Evolutionary conservation across 2,797 vertebrate species (phyloP).

Genomic region (Scarus forsteni): DNA sequence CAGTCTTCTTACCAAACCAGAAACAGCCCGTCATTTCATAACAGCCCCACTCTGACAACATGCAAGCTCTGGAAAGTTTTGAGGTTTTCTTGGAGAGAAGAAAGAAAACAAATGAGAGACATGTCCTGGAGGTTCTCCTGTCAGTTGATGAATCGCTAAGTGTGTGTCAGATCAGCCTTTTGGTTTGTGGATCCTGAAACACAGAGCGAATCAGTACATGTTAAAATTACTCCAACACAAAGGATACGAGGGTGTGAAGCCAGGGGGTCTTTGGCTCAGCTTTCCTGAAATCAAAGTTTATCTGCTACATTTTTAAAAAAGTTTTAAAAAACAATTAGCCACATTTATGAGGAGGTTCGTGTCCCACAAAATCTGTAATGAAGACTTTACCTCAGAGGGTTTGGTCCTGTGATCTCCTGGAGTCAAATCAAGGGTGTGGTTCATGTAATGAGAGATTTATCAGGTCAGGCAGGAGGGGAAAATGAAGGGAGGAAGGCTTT

Average conservation of each 20-base stretch:
- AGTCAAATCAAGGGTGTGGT: slow-evolving; percentile 3
- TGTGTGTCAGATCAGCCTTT: background rate
- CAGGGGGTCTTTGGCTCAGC: background rate
- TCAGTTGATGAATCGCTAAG: background rate
- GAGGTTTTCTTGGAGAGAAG: slow-evolving; percentile 8
- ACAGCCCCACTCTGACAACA: slow-evolving; percentile 21
- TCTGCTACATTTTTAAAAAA: background rate
- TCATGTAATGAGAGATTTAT: slow-evolving; percentile 4
- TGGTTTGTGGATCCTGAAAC: background rate
- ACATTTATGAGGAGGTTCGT: background rate
- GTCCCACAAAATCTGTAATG: background rate
- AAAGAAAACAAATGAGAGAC: slow-evolving; percentile 12
- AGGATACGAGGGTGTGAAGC: slow-evolving; percentile 1
- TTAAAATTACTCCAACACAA: background rate
- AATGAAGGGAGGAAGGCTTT: no score
- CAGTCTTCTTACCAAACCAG: background rate
- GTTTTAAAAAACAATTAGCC: background rate
- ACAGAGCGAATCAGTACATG: background rate
- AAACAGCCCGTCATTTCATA: slow-evolving; percentile 23
- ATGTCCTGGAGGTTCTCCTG: background rate
- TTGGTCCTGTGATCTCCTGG: background rate
- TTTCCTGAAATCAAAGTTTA: background rate
- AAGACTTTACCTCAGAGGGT: slow-evolving; percentile 4
- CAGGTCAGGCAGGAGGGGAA: no score
- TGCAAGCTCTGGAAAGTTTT: slow-evolving; percentile 10